Conservation (phyloP, 1,140 invertebrate species). For the Leptopilina boulardi region DNA sequence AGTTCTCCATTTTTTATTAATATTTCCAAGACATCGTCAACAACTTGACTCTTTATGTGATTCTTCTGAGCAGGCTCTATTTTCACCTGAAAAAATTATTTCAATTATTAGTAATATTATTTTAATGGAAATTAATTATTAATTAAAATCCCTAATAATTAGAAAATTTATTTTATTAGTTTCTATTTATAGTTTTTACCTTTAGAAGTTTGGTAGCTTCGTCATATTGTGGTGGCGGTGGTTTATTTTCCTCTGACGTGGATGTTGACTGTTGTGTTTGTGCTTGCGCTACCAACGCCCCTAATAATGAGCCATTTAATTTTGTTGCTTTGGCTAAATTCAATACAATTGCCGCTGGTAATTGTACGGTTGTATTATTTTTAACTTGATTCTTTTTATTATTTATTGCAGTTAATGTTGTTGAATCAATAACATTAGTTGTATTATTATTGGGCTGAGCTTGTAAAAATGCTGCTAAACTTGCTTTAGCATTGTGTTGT, state of each 20-base stretch:
- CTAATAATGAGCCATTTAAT: slow-evolving; percentile 70
- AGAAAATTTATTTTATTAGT: background rate
- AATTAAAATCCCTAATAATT: too few species aligned
- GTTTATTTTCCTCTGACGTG: slow-evolving; percentile 72
- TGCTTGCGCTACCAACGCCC: slow-evolving; percentile 71
- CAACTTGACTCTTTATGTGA: slow-evolving; percentile 88
- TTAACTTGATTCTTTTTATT: slow-evolving; percentile 75
- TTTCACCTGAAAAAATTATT: slow-evolving; percentile 64
- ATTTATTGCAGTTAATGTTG: slow-evolving; percentile 71
- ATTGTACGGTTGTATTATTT: slow-evolving; percentile 69
- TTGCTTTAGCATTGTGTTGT: slow-evolving; percentile 76
- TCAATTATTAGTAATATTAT: background rate
- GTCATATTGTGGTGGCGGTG: slow-evolving; percentile 81
- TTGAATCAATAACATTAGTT: slow-evolving; percentile 68
- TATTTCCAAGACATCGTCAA: slow-evolving; percentile 97
- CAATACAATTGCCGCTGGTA: slow-evolving; percentile 72
- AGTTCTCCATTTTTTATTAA: slow-evolving; percentile 95
- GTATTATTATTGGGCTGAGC: slow-evolving; percentile 73
- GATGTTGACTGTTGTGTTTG: slow-evolving; percentile 69
- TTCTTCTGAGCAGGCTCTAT: slow-evolving; percentile 75
- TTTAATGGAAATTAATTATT: too few species aligned
- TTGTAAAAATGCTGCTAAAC: slow-evolving; percentile 76
- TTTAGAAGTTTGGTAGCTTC: slow-evolving; percentile 83
- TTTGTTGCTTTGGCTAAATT: slow-evolving; percentile 72
- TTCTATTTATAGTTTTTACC: slow-evolving; percentile 47